Percentiles rank a stretch among this genome's conserved stretches.
Conservation (phyloP, 2,113 vertebrate species). For the Prionailurus viverrinus region DNA sequence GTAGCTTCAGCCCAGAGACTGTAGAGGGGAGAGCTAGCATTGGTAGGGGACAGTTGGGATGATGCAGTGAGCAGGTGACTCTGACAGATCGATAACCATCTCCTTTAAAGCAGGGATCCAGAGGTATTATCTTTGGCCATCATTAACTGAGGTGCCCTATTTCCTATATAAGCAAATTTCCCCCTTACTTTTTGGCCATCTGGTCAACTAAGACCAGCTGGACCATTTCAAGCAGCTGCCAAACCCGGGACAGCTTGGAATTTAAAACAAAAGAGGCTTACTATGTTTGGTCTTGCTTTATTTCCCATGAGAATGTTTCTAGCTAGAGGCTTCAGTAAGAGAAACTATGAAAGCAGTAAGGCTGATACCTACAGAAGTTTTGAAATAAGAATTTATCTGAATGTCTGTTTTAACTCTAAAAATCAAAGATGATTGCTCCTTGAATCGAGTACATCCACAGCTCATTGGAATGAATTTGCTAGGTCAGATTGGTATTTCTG, state of each 20-base stretch:
- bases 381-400: conserved; percentile 29
- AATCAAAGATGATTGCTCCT: conserved; percentile 20
- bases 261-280: conserved; percentile 67
- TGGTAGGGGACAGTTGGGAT: neutral
- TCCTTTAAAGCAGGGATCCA: neutral
- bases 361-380: neutral
- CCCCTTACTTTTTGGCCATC: conserved; percentile 69
- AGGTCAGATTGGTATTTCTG: conserved; percentile 26
- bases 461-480: conserved; percentile 39
- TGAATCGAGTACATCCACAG: neutral
- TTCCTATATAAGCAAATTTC: conserved; percentile 41
- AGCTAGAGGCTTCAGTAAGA: conserved; percentile 33
- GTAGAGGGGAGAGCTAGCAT: neutral
- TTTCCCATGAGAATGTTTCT: neutral
- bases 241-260: conserved; percentile 61
- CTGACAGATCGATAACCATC: neutral
- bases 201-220: conserved; percentile 74
- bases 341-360: conserved; percentile 17
- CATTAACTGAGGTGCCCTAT: conserved; percentile 43
- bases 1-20: conserved; percentile 12
- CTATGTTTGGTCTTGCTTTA: conserved; percentile 52
- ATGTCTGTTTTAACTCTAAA: conserved; percentile 40
- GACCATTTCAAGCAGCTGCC: conserved; percentile 69
- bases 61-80: neutral
- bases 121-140: conserved; percentile 55